Conservation (phyloP, 2,113 vertebrate genomes). For the Phrynosoma blainvillii region DNA sequence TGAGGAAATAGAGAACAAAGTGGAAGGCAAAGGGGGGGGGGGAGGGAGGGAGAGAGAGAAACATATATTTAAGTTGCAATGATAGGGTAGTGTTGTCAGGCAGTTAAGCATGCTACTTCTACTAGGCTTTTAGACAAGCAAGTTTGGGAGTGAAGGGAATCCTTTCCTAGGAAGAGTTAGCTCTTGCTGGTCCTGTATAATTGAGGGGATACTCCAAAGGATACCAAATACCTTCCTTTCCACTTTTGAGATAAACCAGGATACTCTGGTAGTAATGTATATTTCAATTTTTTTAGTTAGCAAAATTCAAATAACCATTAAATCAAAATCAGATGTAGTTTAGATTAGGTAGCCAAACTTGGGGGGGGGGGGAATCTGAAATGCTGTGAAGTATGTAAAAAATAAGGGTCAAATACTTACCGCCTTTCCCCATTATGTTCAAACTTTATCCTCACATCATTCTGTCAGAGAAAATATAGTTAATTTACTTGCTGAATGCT, state of each 20-base stretch:
- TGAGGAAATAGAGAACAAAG: neutral
- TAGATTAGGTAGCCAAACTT: neutral
- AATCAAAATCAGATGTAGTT: neutral
- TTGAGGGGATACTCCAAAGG: neutral
- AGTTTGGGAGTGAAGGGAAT: neutral
- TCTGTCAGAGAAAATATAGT: constrained; percentile 77
- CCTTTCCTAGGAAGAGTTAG: neutral
- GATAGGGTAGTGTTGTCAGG: neutral
- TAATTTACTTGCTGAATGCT: constrained; percentile 38
- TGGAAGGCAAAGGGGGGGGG: neutral
- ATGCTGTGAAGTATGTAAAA: neutral
- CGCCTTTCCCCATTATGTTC: constrained; percentile 92
- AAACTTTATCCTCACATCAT: constrained; percentile 96
- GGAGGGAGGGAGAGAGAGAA: no score
- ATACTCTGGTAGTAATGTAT: neutral
- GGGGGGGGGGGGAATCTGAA: neutral
- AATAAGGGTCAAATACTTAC: constrained; percentile 73
- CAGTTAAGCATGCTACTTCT: neutral
- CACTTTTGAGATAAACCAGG: neutral
- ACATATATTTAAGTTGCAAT: neutral
- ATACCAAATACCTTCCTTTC: neutral
- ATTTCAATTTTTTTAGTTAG: neutral
- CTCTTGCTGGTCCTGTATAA: neutral
- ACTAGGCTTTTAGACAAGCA: neutral
- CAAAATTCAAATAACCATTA: neutral